Conservation (phyloP, 2,113 vertebrate species). For the Corythornis vintsioides region DNA sequence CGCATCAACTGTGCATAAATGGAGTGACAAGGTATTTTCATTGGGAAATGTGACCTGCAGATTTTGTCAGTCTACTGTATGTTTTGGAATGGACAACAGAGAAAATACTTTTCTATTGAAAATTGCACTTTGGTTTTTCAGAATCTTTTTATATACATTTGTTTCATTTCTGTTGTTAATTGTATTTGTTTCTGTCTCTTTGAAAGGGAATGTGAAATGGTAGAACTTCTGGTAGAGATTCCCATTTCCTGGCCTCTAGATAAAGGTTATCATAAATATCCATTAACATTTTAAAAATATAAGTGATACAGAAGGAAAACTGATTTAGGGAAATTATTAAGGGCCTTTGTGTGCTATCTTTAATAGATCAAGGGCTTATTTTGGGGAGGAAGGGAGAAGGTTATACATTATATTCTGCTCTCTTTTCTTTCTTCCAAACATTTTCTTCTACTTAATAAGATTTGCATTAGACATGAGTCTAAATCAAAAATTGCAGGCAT, state of each 20-base stretch:
- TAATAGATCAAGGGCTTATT: not conserved
- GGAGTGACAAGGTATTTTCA: slow-evolving; percentile 14
- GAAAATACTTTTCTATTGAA: not conserved
- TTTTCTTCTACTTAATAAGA: slow-evolving; percentile 16
- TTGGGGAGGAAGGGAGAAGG: not conserved
- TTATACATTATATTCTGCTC: not conserved
- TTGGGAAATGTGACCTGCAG: not conserved
- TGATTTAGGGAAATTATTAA: not conserved
- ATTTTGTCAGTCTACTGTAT: not conserved
- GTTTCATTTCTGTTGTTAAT: not conserved
- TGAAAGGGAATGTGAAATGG: not conserved
- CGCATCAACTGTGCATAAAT: slow-evolving; percentile 39
- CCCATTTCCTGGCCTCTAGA: not conserved
- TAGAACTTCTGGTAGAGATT: not conserved
- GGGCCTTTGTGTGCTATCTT: not conserved
- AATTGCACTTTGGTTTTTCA: not conserved
- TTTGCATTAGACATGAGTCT: slow-evolving; percentile 3
- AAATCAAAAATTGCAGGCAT: slow-evolving; percentile 3
- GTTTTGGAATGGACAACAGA: not conserved
- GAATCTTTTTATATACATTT: not conserved
- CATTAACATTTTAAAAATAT: not conserved
- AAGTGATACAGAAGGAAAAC: not conserved
- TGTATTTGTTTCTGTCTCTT: not conserved
- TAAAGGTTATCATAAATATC: not conserved
- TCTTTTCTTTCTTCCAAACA: not conserved